Evolutionary conservation across 2,797 vertebrate species (phyloP), one percentile per base, ranked within the genome.

Genomic region (Gymnopithys bicolor): DNA sequence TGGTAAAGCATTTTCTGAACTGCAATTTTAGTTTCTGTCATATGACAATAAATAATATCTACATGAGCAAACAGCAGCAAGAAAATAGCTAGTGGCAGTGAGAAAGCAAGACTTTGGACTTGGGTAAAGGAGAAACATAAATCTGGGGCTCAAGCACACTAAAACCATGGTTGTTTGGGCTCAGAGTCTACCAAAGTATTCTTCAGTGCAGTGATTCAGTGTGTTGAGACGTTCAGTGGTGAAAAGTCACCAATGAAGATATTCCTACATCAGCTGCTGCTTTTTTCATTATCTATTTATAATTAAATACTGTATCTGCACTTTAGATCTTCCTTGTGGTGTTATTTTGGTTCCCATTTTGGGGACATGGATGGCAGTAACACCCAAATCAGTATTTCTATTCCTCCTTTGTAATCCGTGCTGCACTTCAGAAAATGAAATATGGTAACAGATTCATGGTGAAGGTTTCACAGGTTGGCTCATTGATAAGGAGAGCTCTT

Each of bases 31-130:
- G 52, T 67, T 92, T 74, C 78, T 75, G 28, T 82, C 45, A 89
- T 74, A 86, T 84, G 30, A 87, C 82, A 93, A 62, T 68, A 95
- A 91, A 52, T 75, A 74, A 66, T 74, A 94, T 27, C 33, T 71
- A 55, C 77, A 56, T 71, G 85, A 93, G 32, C 3, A 16, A 89
- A 53, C 68, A 69, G 51, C 46, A 87, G 53, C 37, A 79, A 35
- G 39, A 53, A 84, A 76, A 89, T 6, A 78, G 51, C 60, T 81
- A 10, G 41, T 41, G 32, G 30, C 43, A 71, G 66, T 13, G 30
- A 79, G 8, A 32, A 3, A 76, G 19, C 30, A 46, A 74, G 28
- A 23, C 49, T 93, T 35, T 75, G 62, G 46, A 52, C 19, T 18
- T 46, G 19, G 25, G 8, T 68, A 28, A 80, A 71, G 21, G 32